Percentiles rank a stretch among this genome's conserved stretches.
Evolutionary conservation across 2,113 vertebrate species (phyloP).

Genomic region (Larimichthys crocea): DNA sequence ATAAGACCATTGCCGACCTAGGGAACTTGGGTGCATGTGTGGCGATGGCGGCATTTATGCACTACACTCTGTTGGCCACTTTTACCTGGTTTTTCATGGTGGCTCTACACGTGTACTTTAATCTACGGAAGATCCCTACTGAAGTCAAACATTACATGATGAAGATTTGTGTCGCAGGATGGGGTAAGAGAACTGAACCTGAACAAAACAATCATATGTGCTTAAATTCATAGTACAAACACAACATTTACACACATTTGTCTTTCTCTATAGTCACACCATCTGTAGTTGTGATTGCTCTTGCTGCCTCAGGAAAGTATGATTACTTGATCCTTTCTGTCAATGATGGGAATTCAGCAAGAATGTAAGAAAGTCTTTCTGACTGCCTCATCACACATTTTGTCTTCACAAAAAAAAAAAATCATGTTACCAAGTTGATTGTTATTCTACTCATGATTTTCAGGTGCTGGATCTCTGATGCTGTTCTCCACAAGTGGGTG

Average conservation of each 20-base stretch:
- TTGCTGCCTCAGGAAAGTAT: conserved; percentile 54
- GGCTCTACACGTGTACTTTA: conserved; percentile 85
- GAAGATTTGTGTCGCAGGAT: conserved; percentile 83
- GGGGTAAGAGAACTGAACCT: conserved; percentile 79
- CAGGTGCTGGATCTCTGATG: conserved; percentile 75
- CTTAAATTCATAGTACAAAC: background rate
- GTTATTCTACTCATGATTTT: background rate
- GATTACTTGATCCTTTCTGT: conserved; percentile 2
- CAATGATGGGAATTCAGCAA: conserved; percentile 9
- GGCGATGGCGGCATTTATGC: conserved; percentile 74
- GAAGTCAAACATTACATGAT: conserved; percentile 78
- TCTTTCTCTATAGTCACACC: conserved; percentile 47
- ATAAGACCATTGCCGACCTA: conserved; percentile 25
- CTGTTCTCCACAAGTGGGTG: conserved; percentile 51
- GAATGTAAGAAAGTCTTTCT: conserved; percentile 59
- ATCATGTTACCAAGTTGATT: background rate
- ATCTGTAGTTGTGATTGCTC: conserved; percentile 45
- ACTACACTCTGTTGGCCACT: conserved; percentile 86
- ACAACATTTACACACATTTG: background rate
- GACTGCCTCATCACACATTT: background rate
- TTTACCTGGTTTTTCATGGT: conserved; percentile 87
- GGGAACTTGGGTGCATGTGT: conserved; percentile 25
- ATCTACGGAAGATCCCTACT: conserved; percentile 69
- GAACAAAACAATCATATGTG: background rate
- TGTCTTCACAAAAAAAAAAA: background rate